Evolutionary conservation across 2,113 vertebrate species (phyloP).

Genomic region (Oncorhynchus kisutch): DNA sequence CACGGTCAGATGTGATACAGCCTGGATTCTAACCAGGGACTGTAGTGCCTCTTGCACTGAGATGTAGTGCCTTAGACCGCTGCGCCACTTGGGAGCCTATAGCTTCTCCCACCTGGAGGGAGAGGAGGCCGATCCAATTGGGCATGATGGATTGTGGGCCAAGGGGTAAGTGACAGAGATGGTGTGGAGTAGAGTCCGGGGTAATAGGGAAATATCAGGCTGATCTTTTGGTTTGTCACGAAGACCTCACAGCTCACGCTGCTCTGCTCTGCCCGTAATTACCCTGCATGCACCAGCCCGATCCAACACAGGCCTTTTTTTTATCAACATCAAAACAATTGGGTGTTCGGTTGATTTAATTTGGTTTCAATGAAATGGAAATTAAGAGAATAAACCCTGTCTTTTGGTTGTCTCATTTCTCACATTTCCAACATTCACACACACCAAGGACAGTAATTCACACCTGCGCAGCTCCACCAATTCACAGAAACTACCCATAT

Average conservation of each 20-base stretch:
- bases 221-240: not conserved
- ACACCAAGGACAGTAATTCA: not conserved
- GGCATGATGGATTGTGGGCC: conserved; percentile 6
- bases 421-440: not conserved
- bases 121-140: not conserved
- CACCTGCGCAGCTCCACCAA: not conserved
- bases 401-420: not conserved
- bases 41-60: too few species aligned
- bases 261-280: not conserved
- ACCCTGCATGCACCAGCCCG: not conserved
- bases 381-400: too few species aligned
- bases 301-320: not conserved
- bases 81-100: too few species aligned
- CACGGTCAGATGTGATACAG: too few species aligned
- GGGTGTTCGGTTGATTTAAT: not conserved
- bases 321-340: not conserved
- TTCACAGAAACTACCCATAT: not conserved
- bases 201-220: not conserved
- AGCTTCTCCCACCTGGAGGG: not conserved
- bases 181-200: not conserved
- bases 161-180: not conserved
- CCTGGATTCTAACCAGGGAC: too few species aligned
- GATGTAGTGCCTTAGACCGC: too few species aligned
- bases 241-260: not conserved
- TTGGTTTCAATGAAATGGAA: too few species aligned